phyloP scores from a whole-genome alignment of 1,140 invertebrate genomes.

The Geopemphigus sp. region DNA sequence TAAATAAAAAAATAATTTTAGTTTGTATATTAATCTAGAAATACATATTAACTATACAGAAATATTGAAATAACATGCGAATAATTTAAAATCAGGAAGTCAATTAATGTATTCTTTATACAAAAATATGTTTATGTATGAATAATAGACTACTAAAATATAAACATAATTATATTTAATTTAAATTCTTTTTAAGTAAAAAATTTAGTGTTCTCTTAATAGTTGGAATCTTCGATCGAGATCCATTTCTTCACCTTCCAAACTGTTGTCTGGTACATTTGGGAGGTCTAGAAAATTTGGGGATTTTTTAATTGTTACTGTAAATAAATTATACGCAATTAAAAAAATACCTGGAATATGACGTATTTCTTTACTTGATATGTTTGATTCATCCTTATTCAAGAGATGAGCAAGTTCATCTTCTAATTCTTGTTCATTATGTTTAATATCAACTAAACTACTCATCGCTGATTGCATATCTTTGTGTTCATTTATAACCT shows the following conservation, averaged over 20 bases:
- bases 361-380: not conserved
- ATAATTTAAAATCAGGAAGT: not conserved
- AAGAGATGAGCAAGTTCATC: constrained; percentile 36
- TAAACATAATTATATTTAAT: not conserved
- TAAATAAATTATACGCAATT: not conserved
- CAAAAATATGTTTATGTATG: not conserved
- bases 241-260: constrained; percentile 38
- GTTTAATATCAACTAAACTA: constrained; percentile 15
- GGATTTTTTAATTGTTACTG: not conserved
- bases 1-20: not conserved
- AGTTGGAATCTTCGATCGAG: constrained; percentile 17
- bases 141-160: constrained; percentile 5
- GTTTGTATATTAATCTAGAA: not conserved
- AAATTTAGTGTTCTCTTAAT: constrained; percentile 33
- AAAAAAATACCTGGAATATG: constrained; percentile 22
- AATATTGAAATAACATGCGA: too few relatives aligned
- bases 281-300: constrained; percentile 13
- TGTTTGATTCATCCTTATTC: not conserved
- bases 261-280: constrained; percentile 31
- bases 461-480: constrained; percentile 40
- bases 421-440: constrained; percentile 41
- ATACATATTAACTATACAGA: too few relatives aligned
- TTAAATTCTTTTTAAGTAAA: not conserved
- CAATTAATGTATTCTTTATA: not conserved
- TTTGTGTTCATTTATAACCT: constrained; percentile 37